Evolutionary conservation across 2,888 invertebrate species (phyloP).

Genomic region (Lithophane leautieri): DNA sequence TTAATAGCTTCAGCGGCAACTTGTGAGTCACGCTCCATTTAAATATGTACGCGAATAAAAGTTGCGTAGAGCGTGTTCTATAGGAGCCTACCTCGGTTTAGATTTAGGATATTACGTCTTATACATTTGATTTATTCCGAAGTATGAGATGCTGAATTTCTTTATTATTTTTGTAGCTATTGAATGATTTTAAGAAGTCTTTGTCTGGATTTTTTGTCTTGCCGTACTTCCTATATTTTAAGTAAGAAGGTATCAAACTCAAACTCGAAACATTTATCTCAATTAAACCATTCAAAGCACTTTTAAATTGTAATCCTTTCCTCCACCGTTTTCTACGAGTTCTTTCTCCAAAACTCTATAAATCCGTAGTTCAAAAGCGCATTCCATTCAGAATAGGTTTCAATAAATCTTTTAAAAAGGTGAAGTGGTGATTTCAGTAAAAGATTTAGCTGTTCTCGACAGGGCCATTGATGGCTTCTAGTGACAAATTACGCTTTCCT

Average conservation of each 20-base stretch:
- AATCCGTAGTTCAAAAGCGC: slow-evolving; percentile 50
- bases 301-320: background rate
- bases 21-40: slow-evolving; percentile 70
- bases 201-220: background rate
- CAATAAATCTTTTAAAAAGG: slow-evolving; percentile 57
- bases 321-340: background rate
- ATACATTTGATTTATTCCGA: slow-evolving; percentile 25
- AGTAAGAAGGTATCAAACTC: background rate
- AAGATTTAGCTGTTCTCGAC: slow-evolving; percentile 48
- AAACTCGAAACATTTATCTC: too few species aligned
- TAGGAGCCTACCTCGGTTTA: slow-evolving; percentile 3
- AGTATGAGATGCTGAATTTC: background rate
- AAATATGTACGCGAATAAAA: slow-evolving; percentile 66
- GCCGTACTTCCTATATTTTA: background rate
- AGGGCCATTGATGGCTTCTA: slow-evolving; percentile 45
- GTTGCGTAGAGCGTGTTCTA: slow-evolving; percentile 42
- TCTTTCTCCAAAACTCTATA: slow-evolving; percentile 26
- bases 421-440: slow-evolving; percentile 52
- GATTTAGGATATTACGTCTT: slow-evolving; percentile 12
- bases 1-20: slow-evolving; percentile 68
- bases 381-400: slow-evolving; percentile 45
- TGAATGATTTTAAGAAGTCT: background rate
- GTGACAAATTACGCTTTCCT: slow-evolving; percentile 54
- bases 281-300: too few species aligned
- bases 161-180: background rate